Conservation (phyloP, 2,797 vertebrate species). For the Telmatherina bonti region DNA sequence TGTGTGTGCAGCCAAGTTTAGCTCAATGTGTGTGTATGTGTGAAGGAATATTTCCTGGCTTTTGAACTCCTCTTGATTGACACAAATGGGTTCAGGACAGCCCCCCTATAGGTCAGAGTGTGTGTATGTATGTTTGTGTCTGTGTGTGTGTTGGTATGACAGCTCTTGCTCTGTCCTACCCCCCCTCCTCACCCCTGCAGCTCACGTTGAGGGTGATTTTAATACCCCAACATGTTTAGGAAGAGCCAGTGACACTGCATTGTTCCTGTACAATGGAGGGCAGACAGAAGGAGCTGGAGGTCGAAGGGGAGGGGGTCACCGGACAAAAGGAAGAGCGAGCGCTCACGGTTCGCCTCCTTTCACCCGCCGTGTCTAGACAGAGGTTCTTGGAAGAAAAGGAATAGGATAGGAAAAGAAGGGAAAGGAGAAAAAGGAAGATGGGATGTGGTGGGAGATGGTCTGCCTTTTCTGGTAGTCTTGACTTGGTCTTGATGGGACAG, state of each 20-base stretch:
- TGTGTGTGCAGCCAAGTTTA: conserved; percentile 76
- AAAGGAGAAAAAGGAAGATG: conserved; percentile 21
- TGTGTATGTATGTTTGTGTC: conserved; percentile 38
- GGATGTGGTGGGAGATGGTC: conserved; percentile 36
- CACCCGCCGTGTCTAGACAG: conserved; percentile 81
- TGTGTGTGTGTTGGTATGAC: conserved; percentile 74
- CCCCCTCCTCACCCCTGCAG: conserved; percentile 58
- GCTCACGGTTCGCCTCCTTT: conserved; percentile 73
- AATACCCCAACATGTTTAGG: conserved; percentile 86
- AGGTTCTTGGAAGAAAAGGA: conserved; percentile 48
- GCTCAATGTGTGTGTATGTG: conserved; percentile 43
- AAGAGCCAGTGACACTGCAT: conserved; percentile 83
- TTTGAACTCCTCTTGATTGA: conserved; percentile 79
- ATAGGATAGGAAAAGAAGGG: conserved; percentile 21
- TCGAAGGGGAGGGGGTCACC: conserved; percentile 40
- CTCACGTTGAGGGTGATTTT: conserved; percentile 78
- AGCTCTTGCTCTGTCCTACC: conserved; percentile 37
- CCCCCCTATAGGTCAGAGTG: conserved; percentile 69
- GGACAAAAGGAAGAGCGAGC: conserved; percentile 80
- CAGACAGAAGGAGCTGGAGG: conserved; percentile 75
- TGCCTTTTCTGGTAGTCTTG: conserved; percentile 47
- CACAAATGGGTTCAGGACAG: conserved; percentile 73
- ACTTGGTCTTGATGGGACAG: conserved; percentile 43
- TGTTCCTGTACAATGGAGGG: conserved; percentile 82
- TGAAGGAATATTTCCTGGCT: conserved; percentile 75